Conservation (phyloP, 2,888 invertebrate species). For the Vanessa cardui region DNA sequence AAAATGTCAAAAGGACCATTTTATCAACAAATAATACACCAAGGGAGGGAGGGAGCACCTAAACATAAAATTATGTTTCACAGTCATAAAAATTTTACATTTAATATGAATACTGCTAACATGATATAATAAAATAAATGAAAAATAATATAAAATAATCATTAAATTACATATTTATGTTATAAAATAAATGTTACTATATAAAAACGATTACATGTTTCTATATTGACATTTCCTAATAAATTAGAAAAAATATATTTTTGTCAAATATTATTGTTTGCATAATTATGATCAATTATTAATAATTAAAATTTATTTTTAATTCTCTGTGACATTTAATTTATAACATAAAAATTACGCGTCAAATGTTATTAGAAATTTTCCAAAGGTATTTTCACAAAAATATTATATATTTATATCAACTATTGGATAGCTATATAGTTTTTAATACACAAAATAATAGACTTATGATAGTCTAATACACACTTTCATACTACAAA, state of each 20-base stretch:
- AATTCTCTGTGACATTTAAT: not conserved
- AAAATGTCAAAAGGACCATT: slow-evolving; percentile 27
- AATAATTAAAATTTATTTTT: not conserved
- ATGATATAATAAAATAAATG: not conserved
- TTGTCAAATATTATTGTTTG: too few relatives aligned
- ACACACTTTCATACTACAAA: slow-evolving; percentile 25
- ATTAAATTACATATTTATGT: not conserved
- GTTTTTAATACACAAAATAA: slow-evolving; percentile 9
- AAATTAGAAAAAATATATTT: too few relatives aligned
- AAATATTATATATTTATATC: slow-evolving; percentile 1
- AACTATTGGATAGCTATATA: slow-evolving; percentile 7
- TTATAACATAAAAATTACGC: slow-evolving; percentile 8
- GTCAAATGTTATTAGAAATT: not conserved
- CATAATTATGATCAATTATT: too few relatives aligned
- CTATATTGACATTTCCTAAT: not conserved
- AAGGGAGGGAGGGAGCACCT: slow-evolving; percentile 36
- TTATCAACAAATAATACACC: slow-evolving; percentile 45
- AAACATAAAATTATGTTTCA: slow-evolving; percentile 24
- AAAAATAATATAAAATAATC: slow-evolving; percentile 2
- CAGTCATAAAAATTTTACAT: slow-evolving; percentile 19
- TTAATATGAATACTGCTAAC: slow-evolving; percentile 30
- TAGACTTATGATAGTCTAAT: slow-evolving; percentile 10
- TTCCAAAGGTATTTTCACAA: not conserved
- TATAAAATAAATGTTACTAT: not conserved
- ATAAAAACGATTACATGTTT: not conserved